Conservation (phyloP, 2,113 vertebrate species). For the Todiramphus chloris region DNA sequence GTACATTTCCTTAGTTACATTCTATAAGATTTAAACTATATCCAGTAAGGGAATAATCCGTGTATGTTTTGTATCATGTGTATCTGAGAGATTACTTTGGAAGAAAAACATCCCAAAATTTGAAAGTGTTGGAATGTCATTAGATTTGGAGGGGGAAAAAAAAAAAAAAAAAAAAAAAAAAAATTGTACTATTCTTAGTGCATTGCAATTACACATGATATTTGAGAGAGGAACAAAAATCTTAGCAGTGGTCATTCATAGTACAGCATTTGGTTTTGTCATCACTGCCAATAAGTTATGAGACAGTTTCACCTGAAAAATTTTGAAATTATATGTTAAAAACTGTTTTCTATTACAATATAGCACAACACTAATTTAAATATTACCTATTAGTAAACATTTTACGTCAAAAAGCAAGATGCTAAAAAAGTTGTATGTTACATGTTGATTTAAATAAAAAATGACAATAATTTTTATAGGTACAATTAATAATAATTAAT, state of each 20-base stretch:
- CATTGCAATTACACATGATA: not conserved
- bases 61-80: not conserved
- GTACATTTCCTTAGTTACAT: not conserved
- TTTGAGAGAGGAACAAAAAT: not conserved
- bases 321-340: not conserved
- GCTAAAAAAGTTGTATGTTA: not conserved
- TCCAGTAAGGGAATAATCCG: not conserved
- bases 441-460: not conserved
- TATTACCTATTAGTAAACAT: not conserved
- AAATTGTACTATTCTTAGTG: not conserved
- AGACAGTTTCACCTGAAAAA: not conserved
- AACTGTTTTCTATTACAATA: not conserved
- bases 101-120: not conserved
- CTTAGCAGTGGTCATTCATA: not conserved
- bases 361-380: not conserved
- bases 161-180: not conserved
- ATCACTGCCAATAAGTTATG: not conserved
- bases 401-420: not conserved
- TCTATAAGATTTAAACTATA: not conserved
- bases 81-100: not conserved
- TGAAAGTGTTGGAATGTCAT: not conserved
- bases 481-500: slow-evolving; percentile 9
- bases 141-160: not conserved
- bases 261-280: not conserved
- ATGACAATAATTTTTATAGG: not conserved